Conservation (phyloP, 2,888 invertebrate species). For the Zaprionus obscuricornis region DNA sequence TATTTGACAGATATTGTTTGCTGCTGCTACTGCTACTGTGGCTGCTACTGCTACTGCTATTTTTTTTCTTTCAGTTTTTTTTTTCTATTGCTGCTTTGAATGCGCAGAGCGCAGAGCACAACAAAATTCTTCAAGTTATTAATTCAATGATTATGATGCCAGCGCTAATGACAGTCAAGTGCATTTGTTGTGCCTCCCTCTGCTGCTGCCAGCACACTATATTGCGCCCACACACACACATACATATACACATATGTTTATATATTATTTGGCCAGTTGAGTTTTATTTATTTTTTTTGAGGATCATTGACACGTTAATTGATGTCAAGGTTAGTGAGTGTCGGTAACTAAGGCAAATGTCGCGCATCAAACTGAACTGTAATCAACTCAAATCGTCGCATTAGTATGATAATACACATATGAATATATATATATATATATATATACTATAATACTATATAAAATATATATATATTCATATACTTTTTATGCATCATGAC, state of each 20-base stretch:
- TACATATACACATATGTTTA: not conserved
- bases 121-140: conserved; percentile 62
- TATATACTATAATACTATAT: conserved; percentile 1
- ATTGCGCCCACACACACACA: not conserved
- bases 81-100: conserved; percentile 16
- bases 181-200: conserved; percentile 36
- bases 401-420: conserved; percentile 46
- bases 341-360: conserved; percentile 33
- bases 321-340: conserved; percentile 75
- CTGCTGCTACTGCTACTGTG: no score
- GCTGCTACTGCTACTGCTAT: no score
- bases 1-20: conserved; percentile 20
- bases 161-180: conserved; percentile 73
- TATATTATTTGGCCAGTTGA: conserved; percentile 28
- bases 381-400: conserved; percentile 44
- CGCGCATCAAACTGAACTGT: conserved; percentile 24
- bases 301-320: conserved; percentile 79
- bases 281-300: conserved; percentile 1
- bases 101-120: conserved; percentile 9
- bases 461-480: not conserved
- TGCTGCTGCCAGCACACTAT: not conserved
- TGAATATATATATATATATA: conserved; percentile 1
- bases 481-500: no score
- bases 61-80: no score
- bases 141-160: conserved; percentile 76